Conservation (phyloP, 2,888 invertebrate genomes). For the Metacarcinus magister region DNA sequence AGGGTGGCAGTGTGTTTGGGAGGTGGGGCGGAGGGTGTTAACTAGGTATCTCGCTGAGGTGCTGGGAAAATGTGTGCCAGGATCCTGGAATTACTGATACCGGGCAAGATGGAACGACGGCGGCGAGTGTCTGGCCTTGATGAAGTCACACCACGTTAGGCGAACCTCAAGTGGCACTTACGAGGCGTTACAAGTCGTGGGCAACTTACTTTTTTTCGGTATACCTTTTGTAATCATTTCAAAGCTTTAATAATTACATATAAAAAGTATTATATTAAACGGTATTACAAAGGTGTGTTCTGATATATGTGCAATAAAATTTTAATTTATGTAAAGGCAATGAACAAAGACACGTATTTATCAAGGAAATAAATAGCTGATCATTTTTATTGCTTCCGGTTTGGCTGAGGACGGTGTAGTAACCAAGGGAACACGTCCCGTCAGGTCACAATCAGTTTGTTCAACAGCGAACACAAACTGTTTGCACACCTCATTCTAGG, state of each 20-base stretch:
- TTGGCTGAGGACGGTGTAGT: not conserved
- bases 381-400: not conserved
- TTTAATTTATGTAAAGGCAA: not conserved
- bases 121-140: not conserved
- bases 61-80: constrained; percentile 29
- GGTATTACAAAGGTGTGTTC: not conserved
- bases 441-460: not conserved
- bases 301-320: not conserved
- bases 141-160: constrained; percentile 12
- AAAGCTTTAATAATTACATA: not conserved
- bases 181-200: not conserved
- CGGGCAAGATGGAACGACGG: constrained; percentile 33
- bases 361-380: not conserved
- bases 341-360: not conserved
- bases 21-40: constrained; percentile 44
- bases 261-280: too few species aligned
- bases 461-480: not conserved
- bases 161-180: not conserved
- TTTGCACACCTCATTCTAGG: not conserved
- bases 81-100: constrained; percentile 32
- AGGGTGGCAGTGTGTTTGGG: constrained; percentile 37
- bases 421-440: not conserved
- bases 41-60: not conserved
- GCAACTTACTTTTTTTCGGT: not conserved
- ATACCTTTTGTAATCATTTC: not conserved